Evolutionary conservation across 1,140 invertebrate species (phyloP).

Genomic region (Brachionus manjavacas): DNA sequence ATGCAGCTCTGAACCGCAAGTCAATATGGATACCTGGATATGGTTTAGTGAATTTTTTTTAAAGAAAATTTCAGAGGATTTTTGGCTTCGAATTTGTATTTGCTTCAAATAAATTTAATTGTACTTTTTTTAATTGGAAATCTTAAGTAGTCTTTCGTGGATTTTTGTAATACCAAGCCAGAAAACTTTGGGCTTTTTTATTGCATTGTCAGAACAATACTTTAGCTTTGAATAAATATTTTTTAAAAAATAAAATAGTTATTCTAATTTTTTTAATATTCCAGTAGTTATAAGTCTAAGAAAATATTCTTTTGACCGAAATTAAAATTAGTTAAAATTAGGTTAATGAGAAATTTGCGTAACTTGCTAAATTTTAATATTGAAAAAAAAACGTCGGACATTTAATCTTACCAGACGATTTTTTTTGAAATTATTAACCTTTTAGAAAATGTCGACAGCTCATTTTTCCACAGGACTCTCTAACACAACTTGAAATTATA

Average conservation of each 20-base stretch:
- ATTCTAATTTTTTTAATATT: neutral
- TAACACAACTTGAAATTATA: neutral
- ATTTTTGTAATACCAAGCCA: neutral
- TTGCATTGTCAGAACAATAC: neutral
- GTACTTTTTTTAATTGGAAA: neutral
- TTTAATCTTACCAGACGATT: neutral
- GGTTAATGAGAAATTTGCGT: neutral
- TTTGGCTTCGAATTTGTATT: neutral
- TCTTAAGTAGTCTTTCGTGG: neutral
- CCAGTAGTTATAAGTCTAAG: neutral
- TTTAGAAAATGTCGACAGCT: neutral
- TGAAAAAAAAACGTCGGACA: neutral
- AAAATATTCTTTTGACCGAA: neutral
- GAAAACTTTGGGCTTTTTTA: neutral
- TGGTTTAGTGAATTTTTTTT: constrained; percentile 37
- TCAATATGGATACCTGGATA: constrained; percentile 40
- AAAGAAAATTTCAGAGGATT: neutral
- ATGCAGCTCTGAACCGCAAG: neutral
- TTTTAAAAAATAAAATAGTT: neutral
- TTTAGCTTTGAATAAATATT: neutral
- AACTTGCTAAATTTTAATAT: neutral
- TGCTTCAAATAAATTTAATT: neutral
- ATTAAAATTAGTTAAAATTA: neutral
- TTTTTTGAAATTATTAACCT: neutral
- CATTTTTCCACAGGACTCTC: neutral